These are phyloP conservation scores for Zonitis immaculata DNA, from an alignment of 2,888 invertebrate genomes.

Conservation along the genomic window DNA sequence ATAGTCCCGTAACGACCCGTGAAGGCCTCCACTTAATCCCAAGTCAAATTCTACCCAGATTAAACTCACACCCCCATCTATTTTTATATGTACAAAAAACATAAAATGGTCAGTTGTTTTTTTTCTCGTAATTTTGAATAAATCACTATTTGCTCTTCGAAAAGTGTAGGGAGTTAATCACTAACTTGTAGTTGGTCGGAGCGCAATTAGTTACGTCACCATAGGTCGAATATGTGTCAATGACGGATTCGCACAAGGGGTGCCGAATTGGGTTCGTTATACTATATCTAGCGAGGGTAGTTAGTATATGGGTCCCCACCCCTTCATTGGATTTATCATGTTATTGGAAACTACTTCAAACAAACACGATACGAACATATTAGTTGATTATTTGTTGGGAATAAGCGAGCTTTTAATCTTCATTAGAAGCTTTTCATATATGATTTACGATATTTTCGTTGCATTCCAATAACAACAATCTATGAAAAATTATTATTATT, in stretches of 20 bases:
- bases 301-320: too few species aligned
- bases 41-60: background rate
- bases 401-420: background rate
- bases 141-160: too few species aligned
- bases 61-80: background rate
- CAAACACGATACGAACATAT: conserved; percentile 22
- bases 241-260: conserved; percentile 29
- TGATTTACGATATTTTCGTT: background rate
- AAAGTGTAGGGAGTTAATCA: background rate
- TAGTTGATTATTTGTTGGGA: background rate
- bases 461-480: background rate
- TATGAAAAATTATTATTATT: background rate
- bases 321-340: conserved; percentile 32
- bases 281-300: conserved; percentile 26
- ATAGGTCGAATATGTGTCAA: conserved; percentile 37
- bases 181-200: too few species aligned
- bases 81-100: too few species aligned
- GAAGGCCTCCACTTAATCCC: background rate
- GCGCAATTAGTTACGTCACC: conserved; percentile 35
- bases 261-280: conserved; percentile 39
- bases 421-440: background rate
- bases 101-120: background rate
- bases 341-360: conserved; percentile 30
- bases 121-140: background rate
- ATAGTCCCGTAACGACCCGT: background rate